Percentiles rank a stretch among this genome's conserved stretches.
Conservation (phyloP, 2,113 vertebrate genomes). For the Melospiza georgiana region DNA sequence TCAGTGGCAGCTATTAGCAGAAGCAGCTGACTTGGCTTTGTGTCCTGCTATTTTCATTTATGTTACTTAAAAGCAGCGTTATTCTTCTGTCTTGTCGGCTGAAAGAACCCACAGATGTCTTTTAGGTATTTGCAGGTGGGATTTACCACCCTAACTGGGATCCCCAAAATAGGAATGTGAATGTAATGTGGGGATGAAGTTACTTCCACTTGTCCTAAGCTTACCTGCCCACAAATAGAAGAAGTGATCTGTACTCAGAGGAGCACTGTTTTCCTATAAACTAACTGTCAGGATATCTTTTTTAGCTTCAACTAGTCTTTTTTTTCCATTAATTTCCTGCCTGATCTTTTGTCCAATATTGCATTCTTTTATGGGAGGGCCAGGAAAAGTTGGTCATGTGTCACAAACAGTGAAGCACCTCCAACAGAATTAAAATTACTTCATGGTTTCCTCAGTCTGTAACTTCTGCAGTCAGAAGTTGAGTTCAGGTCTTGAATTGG, state of each 20-base stretch:
- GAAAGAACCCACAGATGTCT: slow-evolving; percentile 65
- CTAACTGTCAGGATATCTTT: background rate
- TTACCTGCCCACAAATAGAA: background rate
- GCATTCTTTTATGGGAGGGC: background rate
- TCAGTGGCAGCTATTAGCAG: background rate
- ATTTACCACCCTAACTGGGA: slow-evolving; percentile 21
- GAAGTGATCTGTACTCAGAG: background rate
- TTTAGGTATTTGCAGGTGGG: background rate
- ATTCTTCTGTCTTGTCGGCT: slow-evolving; percentile 42
- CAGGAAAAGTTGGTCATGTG: background rate
- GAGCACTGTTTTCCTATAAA: background rate
- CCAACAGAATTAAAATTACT: background rate
- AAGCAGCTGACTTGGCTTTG: slow-evolving; percentile 13
- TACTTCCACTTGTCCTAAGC: background rate
- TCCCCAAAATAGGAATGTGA: background rate
- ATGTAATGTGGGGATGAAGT: background rate
- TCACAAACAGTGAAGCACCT: background rate
- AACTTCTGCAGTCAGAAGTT: background rate
- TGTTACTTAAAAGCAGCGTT: slow-evolving; percentile 46
- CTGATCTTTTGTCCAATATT: background rate
- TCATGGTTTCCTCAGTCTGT: background rate
- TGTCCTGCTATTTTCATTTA: slow-evolving; percentile 63
- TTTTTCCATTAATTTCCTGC: background rate
- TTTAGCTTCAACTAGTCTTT: background rate
- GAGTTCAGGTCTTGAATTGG: background rate